Evolutionary conservation across 2,888 invertebrate genomes (phyloP), one percentile per base, ranked within the genome.

Genomic region (Malacosoma neustria): DNA sequence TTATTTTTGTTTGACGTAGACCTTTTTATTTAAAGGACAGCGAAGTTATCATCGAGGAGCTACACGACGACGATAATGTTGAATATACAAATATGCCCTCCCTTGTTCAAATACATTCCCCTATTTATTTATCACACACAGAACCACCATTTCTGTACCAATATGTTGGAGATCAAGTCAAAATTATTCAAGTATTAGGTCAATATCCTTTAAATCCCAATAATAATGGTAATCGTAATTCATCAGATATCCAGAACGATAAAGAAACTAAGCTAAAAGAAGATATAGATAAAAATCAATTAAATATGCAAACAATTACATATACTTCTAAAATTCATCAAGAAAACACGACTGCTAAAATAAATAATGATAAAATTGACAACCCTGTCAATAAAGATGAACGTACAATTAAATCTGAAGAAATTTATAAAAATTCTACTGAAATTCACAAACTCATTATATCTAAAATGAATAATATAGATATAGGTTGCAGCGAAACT

Each of bases 11-110:
- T 67, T 71, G 70, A 76, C 75, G 51, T 74, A 79, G 73, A 81
- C 75, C 66, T 76, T 82, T 82, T 76, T 81, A 82, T 82, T 86
- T 87, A 76, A 87, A 87, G 86, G 87, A 71, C 61, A 72, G 68
- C 62, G 80, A 81, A 74, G 77, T 84, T 47, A 74, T 77, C 79
- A 77, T 80, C 77, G 87, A 85, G 70, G 86, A 86, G 71, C 68
- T 80, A 53, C 76, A 66, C 49, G 84, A 82, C 66, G 76, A 79
- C 70, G 80, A 84, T 70, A 60, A 49, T 61, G 64, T 72, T 66
- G 73, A 75, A 63, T 80, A 72, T 76, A 56, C 74, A 51, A 77
- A 73, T 71, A 84, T 85, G 74, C 81, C 84, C 55, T 70, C 76
- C 49, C 73, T 84, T 53, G 61, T 81, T 47, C 71, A 75, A 57